Conservation (phyloP, 30 jellyfish, hydroid and myxozoan genomes). For the Hydra vulgaris region DNA sequence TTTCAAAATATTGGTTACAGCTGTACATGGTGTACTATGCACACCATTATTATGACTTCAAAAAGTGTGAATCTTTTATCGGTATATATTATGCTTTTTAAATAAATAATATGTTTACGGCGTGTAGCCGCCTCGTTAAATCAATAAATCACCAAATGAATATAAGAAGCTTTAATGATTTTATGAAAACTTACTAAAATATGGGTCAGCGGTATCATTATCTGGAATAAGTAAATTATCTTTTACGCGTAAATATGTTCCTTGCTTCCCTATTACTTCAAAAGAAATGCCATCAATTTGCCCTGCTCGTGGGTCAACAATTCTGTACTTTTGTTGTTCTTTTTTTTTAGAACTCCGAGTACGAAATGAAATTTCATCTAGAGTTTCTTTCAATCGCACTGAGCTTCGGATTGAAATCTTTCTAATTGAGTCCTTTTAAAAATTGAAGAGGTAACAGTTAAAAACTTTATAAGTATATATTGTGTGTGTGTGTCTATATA, state of each 20-base stretch:
- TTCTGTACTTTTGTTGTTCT: conserved; percentile 51
- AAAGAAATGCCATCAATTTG: conserved; percentile 88
- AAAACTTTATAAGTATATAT: too few species aligned
- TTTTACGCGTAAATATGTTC: conserved; percentile 55
- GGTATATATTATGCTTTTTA: too few species aligned
- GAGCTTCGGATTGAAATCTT: background rate
- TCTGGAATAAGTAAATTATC: conserved; percentile 63
- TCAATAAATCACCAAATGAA: too few species aligned
- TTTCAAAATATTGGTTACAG: too few species aligned
- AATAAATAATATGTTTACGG: too few species aligned
- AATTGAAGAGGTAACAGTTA: too few species aligned
- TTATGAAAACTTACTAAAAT: conserved; percentile 74
- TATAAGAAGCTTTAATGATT: too few species aligned
- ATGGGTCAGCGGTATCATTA: conserved; percentile 64
- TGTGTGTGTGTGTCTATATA: too few species aligned
- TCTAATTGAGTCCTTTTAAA: background rate
- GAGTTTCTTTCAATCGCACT: background rate
- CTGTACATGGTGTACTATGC: too few species aligned
- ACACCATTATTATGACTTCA: too few species aligned
- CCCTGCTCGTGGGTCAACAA: conserved; percentile 75
- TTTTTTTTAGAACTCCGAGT: conserved; percentile 37
- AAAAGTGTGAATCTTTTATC: too few species aligned
- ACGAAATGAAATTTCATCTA: conserved; percentile 49
- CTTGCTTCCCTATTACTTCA: conserved; percentile 79
- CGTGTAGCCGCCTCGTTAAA: too few species aligned